Base-by-base conservation (phyloP, 2,888 invertebrate species). In the Alloscopus bannaensis region DNA sequence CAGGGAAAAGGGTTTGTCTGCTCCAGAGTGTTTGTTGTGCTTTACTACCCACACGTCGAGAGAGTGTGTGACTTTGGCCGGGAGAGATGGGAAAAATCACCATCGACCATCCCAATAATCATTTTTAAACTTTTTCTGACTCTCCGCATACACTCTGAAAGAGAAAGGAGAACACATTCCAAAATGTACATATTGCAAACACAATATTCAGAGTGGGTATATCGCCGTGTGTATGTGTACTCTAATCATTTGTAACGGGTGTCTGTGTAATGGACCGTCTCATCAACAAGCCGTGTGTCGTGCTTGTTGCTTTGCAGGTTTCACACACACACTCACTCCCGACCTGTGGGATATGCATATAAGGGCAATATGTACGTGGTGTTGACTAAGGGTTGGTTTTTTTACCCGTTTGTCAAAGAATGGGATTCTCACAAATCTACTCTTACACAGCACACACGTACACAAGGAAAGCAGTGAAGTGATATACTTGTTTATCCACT, bases 261-360 rank as follows among this genome's bases (percentile, higher is more conserved):
- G 69, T 70, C 22, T 26, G 69, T 40, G 69, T 70, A 70, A 70
- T 70, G 69, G 69, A 59, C 69, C 69, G 69, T 59, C 42, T 70
- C 68, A 55, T 36, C 68, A 8, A 20, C 40, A n/a, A 55, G 24
- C 31, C 55, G 68, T 68, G 68, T 55, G 68, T 26, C 66, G 68
- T 55, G 68, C 68, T n/a, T 52, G 68, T 68, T 68, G 68, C 55
- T 68, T 26, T 64, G 52, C 36, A 52, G 52, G 66, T 66, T 4
- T 18, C 24, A 28, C 26, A 3, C 31, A 18, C 16, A 26, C 50
- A 18, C 52, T 55, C 24, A 24, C 55, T 31, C 59, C 3, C 52
- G 55, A 55, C 36, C 31, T 59, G 59, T 68, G 68, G 68, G 68
- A 55, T 68, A 68, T 65, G 50, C 47, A 47, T n/a, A n/a, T n/a